phyloP scores from a whole-genome alignment of 2,113 vertebrate genomes.

The Misgurnus mizolepis region DNA sequence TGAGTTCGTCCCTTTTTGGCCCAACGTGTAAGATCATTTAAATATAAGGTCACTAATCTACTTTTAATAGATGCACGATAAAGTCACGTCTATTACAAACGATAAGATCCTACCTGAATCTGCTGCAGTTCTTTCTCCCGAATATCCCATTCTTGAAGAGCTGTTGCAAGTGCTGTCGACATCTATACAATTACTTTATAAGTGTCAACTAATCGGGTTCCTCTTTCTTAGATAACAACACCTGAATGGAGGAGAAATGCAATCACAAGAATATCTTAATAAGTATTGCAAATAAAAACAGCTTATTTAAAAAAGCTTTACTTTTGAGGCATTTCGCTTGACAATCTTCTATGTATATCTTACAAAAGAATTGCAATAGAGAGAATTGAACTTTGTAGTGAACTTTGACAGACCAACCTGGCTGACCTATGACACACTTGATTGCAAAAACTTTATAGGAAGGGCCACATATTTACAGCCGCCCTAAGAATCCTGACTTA shows the following conservation, averaged over 20 bases:
- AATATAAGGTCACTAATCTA: neutral
- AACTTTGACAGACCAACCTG: slow-evolving; percentile 66
- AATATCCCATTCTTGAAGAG: slow-evolving; percentile 81
- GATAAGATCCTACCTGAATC: slow-evolving; percentile 80
- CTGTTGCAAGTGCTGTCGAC: slow-evolving; percentile 57
- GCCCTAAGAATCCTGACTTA: neutral
- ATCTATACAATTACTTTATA: slow-evolving; percentile 48
- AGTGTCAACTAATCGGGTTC: neutral
- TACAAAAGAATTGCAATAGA: slow-evolving; percentile 10
- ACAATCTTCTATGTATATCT: neutral
- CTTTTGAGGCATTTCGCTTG: neutral
- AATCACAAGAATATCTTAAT: neutral
- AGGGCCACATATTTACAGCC: neutral
- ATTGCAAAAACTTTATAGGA: slow-evolving; percentile 8
- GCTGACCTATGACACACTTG: slow-evolving; percentile 46
- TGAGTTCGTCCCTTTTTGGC: too few species aligned
- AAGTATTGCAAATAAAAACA: neutral
- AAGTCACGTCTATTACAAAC: slow-evolving; percentile 4
- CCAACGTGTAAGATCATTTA: neutral
- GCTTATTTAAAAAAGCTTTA: neutral
- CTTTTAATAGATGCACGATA: neutral
- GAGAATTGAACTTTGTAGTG: slow-evolving; percentile 57
- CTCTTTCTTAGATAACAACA: neutral
- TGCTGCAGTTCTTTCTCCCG: slow-evolving; percentile 83
- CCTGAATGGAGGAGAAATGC: neutral